Percentiles rank a stretch among this genome's conserved stretches.
phyloP scores from a whole-genome alignment of 2,888 invertebrate genomes.

The Tinea trinotella region DNA sequence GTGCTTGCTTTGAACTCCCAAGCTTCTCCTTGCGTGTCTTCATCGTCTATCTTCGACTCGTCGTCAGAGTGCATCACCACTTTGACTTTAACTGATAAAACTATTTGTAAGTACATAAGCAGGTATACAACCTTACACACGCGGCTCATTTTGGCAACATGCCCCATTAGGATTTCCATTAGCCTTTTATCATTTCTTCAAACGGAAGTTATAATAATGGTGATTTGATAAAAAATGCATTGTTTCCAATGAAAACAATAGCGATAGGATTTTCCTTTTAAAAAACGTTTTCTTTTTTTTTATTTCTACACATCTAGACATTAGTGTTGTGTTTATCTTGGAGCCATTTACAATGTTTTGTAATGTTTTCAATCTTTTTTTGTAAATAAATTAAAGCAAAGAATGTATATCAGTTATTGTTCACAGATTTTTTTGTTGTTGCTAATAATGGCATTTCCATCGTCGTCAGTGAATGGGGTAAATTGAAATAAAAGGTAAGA shows the following conservation, averaged over 20 bases:
- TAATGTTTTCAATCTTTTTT: no score
- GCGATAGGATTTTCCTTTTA: not conserved
- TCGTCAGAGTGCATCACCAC: constrained; percentile 57
- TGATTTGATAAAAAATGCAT: constrained; percentile 1
- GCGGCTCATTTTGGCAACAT: not conserved
- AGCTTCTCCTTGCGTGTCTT: constrained; percentile 34
- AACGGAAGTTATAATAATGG: constrained; percentile 12
- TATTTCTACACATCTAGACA: not conserved
- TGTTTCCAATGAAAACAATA: not conserved
- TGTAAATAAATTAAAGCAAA: no score
- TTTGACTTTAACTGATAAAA: constrained; percentile 51
- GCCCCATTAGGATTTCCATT: not conserved
- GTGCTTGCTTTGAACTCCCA: constrained; percentile 35
- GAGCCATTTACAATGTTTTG: no score
- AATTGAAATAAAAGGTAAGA: not conserved
- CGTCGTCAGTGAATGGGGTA: not conserved
- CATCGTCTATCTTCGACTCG: constrained; percentile 48
- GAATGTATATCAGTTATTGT: no score
- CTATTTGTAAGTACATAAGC: constrained; percentile 33
- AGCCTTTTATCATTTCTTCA: not conserved
- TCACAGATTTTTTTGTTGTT: no score
- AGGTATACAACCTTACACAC: constrained; percentile 25
- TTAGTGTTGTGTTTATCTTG: no score
- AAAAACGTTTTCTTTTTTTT: not conserved
- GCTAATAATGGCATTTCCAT: no score